These are phyloP conservation scores for Simalia tracyae DNA, from an alignment of 2,797 vertebrate species.

Conservation along the genomic window DNA sequence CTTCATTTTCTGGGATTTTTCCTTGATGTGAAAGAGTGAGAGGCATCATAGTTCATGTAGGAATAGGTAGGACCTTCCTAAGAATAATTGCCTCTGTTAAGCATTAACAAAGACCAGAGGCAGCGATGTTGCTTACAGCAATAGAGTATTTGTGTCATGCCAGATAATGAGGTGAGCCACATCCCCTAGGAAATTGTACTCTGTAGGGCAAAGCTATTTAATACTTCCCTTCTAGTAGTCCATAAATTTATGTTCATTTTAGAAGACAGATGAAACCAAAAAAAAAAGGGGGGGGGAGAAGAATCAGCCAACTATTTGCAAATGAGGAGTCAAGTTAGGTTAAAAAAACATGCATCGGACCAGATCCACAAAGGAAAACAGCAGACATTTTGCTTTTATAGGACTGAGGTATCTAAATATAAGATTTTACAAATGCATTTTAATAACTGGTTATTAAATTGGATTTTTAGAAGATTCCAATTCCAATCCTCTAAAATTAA, in stretches of 20 bases:
- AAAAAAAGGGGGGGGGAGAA: background rate
- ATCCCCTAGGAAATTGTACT: slow-evolving; percentile 8
- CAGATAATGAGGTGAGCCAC: background rate
- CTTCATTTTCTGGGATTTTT: background rate
- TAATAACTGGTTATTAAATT: background rate
- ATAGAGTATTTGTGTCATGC: background rate
- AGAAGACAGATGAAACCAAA: slow-evolving; percentile 32
- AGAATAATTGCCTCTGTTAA: background rate
- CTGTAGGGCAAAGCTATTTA: slow-evolving; percentile 30
- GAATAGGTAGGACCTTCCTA: background rate
- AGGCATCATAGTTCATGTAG: background rate
- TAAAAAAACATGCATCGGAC: background rate
- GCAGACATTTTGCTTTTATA: slow-evolving; percentile 1
- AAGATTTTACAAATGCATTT: background rate
- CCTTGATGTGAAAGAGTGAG: background rate
- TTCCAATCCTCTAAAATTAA: background rate
- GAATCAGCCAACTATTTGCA: background rate
- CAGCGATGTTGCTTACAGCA: background rate
- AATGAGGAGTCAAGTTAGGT: background rate
- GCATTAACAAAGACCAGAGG: background rate
- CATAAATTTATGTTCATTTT: background rate
- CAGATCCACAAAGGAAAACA: slow-evolving; percentile 26
- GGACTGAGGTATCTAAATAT: background rate
- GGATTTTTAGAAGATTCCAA: background rate
- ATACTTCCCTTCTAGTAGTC: slow-evolving; percentile 30